Conservation (phyloP, 1,140 invertebrate genomes). For the Pinna nobilis region DNA sequence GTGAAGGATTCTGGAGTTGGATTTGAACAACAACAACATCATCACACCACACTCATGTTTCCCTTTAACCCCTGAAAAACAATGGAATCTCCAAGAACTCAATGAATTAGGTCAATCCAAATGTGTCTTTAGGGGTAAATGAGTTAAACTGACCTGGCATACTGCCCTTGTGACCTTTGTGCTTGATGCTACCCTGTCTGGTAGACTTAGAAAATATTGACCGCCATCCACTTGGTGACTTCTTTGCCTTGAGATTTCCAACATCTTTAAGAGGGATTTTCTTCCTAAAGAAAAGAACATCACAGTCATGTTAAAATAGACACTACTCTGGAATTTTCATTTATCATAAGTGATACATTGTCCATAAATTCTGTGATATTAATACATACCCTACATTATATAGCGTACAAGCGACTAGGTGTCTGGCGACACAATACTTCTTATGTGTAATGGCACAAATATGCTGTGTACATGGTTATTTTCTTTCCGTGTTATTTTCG, state of each 20-base stretch:
- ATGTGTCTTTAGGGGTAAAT: not conserved
- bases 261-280: conserved; percentile 47
- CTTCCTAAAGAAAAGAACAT: conserved; percentile 61
- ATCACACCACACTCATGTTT: not conserved
- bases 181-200: conserved; percentile 63
- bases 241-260: conserved; percentile 57
- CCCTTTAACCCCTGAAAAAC: not conserved
- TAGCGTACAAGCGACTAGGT: not conserved
- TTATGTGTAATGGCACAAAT: too few relatives aligned
- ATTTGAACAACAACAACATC: too few relatives aligned
- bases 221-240: conserved; percentile 66
- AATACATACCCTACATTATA: too few relatives aligned
- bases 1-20: too few relatives aligned
- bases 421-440: not conserved
- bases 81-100: not conserved
- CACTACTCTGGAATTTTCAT: not conserved
- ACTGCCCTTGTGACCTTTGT: conserved; percentile 43
- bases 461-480: too few relatives aligned
- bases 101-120: too few relatives aligned
- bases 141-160: not conserved
- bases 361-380: too few relatives aligned
- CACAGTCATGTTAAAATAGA: too few relatives aligned
- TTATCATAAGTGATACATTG: too few relatives aligned
- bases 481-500: too few relatives aligned
- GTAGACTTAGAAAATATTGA: conserved; percentile 65